Evolutionary conservation across 2,888 invertebrate genomes (phyloP).

Genomic region (Ethmia dodecea): DNA sequence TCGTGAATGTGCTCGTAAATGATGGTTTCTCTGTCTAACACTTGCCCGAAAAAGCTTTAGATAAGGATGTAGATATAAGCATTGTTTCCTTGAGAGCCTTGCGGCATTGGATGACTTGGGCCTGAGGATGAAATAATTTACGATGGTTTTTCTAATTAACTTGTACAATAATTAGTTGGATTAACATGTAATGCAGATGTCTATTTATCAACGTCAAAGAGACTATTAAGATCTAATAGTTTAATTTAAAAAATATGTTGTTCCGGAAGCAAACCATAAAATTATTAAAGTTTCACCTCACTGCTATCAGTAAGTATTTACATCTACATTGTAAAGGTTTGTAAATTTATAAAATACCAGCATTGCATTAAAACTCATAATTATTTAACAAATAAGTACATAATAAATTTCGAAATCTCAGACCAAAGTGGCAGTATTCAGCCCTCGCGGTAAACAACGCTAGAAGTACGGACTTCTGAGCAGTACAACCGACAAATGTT

Average conservation of each 20-base stretch:
- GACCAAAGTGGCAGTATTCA: too few relatives aligned
- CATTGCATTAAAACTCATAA: too few relatives aligned
- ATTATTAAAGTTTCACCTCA: neutral
- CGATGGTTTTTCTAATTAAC: slow-evolving; percentile 64
- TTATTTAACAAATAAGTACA: too few relatives aligned
- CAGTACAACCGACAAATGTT: slow-evolving; percentile 72
- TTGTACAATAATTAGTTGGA: slow-evolving; percentile 62
- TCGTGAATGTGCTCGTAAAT: slow-evolving; percentile 42
- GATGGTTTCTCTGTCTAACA: slow-evolving; percentile 49
- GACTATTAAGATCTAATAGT: slow-evolving; percentile 43
- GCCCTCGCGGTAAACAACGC: too few relatives aligned
- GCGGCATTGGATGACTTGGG: slow-evolving; percentile 48
- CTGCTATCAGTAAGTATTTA: slow-evolving; percentile 11
- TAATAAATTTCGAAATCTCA: too few relatives aligned
- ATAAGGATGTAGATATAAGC: slow-evolving; percentile 44
- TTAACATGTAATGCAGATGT: slow-evolving; percentile 59
- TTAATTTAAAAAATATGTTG: slow-evolving; percentile 38
- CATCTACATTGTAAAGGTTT: too few relatives aligned
- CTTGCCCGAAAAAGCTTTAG: slow-evolving; percentile 27
- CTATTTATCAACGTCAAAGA: slow-evolving; percentile 52
- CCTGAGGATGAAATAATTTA: slow-evolving; percentile 64
- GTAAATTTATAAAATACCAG: too few relatives aligned
- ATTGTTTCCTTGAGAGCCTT: slow-evolving; percentile 60
- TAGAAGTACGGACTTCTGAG: too few relatives aligned
- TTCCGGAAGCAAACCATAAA: slow-evolving; percentile 32